Conservation (phyloP, 92 coral and sea anemone genomes). For the Desmophyllum pertusum region DNA sequence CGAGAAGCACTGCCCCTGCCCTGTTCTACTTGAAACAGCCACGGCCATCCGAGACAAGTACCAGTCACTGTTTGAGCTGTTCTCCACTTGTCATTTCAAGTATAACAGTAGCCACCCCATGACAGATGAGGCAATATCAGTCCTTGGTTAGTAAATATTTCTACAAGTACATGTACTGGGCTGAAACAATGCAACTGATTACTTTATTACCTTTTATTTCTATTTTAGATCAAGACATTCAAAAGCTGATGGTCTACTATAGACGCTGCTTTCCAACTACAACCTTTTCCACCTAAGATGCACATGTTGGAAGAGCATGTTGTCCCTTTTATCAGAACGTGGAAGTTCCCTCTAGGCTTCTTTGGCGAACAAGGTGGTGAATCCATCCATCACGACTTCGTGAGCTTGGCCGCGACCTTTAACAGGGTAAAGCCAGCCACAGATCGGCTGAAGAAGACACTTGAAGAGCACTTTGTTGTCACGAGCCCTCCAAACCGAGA, state of each 20-base stretch:
- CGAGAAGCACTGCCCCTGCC: too few relatives aligned
- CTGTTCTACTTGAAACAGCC: neutral
- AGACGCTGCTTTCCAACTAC: neutral
- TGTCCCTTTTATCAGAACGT: conserved; percentile 2
- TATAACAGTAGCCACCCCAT: neutral
- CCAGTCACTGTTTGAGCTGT: neutral
- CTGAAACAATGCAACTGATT: neutral
- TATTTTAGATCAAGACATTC: conserved; percentile 17
- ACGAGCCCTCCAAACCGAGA: neutral
- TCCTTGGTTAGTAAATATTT: neutral
- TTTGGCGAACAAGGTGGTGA: conserved; percentile 42
- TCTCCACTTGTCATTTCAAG: neutral
- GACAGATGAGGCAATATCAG: neutral
- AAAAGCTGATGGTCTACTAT: neutral
- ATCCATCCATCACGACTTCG: conserved; percentile 32
- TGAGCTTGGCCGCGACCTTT: neutral
- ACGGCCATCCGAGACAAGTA: neutral
- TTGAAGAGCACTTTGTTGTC: conserved; percentile 13
- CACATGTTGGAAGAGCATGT: conserved; percentile 33
- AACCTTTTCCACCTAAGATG: conserved; percentile 20
- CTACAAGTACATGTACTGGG: neutral
- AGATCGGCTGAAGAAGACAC: conserved; percentile 1
- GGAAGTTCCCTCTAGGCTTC: neutral
- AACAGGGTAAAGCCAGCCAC: neutral
- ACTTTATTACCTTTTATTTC: neutral